Percentiles rank a stretch among this genome's conserved stretches.
Evolutionary conservation across 2,113 vertebrate genomes (phyloP).

Genomic region (Burhinus oedicnemus): DNA sequence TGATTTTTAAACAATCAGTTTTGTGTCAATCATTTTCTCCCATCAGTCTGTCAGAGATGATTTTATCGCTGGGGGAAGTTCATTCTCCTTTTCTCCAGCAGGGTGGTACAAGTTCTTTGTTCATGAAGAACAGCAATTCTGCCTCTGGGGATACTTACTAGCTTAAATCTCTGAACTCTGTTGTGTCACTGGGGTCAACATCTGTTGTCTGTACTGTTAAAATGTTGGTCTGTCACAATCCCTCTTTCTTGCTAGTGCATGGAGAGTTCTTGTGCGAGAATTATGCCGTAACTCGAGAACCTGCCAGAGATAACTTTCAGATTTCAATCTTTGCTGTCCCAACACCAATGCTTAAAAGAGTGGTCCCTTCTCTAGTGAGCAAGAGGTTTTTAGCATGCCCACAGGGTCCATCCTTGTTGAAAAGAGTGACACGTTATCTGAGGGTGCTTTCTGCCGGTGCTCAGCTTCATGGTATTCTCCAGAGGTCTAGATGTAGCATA

Average conservation of each 20-base stretch:
- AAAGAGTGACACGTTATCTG: not conserved
- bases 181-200: not conserved
- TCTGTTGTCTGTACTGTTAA: not conserved
- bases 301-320: not conserved
- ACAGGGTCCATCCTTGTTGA: not conserved
- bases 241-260: not conserved
- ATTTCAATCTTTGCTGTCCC: not conserved
- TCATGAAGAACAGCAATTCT: not conserved
- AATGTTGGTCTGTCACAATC: not conserved
- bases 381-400: not conserved
- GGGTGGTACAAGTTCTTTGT: conserved; percentile 17
- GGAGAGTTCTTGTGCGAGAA: not conserved
- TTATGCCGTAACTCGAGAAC: not conserved
- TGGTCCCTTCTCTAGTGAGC: not conserved
- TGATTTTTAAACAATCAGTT: not conserved
- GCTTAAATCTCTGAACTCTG: not conserved
- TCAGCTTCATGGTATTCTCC: not conserved
- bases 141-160: not conserved
- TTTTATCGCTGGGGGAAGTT: not conserved
- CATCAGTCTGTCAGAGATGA: not conserved
- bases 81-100: not conserved
- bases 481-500: not conserved
- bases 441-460: not conserved
- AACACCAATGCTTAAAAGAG: not conserved
- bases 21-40: not conserved